These are phyloP conservation scores for Cinara cedri DNA, from an alignment of 2,888 invertebrate genomes.

Conservation along the genomic window DNA sequence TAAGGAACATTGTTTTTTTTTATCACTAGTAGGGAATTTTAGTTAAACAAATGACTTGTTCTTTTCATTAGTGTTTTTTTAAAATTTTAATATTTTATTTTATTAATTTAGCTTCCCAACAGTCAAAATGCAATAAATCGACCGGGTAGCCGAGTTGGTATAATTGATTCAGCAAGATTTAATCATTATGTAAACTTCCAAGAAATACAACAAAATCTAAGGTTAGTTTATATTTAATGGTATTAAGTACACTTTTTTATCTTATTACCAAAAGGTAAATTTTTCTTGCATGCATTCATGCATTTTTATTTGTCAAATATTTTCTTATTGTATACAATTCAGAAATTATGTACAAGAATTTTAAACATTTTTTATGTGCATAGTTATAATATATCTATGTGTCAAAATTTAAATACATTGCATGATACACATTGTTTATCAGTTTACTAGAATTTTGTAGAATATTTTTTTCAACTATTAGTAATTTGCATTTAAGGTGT, in stretches of 20 bases:
- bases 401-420: background rate
- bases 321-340: background rate
- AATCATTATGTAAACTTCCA: constrained; percentile 84
- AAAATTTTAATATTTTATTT: constrained; percentile 8
- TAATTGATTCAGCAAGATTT: constrained; percentile 67
- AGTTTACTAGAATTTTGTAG: background rate
- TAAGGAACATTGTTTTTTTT: too few relatives aligned
- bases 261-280: too few relatives aligned
- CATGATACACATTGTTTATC: background rate
- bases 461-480: background rate
- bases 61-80: too few relatives aligned
- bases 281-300: constrained; percentile 11
- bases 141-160: constrained; percentile 67
- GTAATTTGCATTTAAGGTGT: constrained; percentile 22
- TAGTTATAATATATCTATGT: background rate
- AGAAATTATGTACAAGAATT: background rate
- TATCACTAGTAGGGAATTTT: too few relatives aligned
- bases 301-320: too few relatives aligned
- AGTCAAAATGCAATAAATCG: constrained; percentile 64
- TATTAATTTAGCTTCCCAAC: constrained; percentile 27
- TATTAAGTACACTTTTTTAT: background rate
- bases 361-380: background rate
- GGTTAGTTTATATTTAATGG: constrained; percentile 67
- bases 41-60: too few relatives aligned
- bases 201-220: constrained; percentile 82